These are phyloP conservation scores for Ceratina calcarata DNA, from an alignment of 1,140 invertebrate genomes.

Conservation along the genomic window DNA sequence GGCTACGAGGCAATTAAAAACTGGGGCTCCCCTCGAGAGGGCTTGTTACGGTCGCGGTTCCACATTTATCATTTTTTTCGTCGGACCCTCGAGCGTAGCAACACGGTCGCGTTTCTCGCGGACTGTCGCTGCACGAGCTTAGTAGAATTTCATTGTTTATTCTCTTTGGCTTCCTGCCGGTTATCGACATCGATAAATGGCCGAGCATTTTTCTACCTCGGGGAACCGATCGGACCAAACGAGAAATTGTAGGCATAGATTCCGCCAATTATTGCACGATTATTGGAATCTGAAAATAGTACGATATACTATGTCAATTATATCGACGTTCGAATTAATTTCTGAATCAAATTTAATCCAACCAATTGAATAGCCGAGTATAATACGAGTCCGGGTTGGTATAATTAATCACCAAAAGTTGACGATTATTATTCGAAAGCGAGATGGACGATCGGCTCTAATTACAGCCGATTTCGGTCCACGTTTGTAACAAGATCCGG, in stretches of 20 bases:
- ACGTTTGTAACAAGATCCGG: conserved; percentile 8
- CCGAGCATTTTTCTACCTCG: conserved; percentile 50
- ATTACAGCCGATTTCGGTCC: background rate
- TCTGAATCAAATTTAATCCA: no score
- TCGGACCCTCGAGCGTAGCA: conserved; percentile 51
- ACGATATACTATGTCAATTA: no score
- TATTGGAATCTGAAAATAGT: background rate
- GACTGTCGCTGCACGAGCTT: conserved; percentile 17
- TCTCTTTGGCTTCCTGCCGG: conserved; percentile 41
- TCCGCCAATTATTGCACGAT: background rate
- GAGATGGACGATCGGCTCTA: background rate
- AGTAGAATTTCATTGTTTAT: conserved; percentile 64
- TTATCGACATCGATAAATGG: conserved; percentile 54
- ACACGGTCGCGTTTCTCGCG: background rate
- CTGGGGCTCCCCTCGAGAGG: conserved; percentile 73
- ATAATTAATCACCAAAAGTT: background rate
- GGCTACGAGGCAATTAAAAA: conserved; percentile 75
- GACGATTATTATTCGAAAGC: conserved; percentile 13
- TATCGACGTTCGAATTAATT: no score
- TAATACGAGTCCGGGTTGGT: no score
- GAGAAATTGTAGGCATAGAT: no score
- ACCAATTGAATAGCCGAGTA: no score
- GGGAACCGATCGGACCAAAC: conserved; percentile 31
- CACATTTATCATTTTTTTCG: conserved; percentile 75
- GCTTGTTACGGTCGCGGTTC: conserved; percentile 73